Conservation (phyloP, 1,140 invertebrate species). For the Anastrepha obliqua region DNA sequence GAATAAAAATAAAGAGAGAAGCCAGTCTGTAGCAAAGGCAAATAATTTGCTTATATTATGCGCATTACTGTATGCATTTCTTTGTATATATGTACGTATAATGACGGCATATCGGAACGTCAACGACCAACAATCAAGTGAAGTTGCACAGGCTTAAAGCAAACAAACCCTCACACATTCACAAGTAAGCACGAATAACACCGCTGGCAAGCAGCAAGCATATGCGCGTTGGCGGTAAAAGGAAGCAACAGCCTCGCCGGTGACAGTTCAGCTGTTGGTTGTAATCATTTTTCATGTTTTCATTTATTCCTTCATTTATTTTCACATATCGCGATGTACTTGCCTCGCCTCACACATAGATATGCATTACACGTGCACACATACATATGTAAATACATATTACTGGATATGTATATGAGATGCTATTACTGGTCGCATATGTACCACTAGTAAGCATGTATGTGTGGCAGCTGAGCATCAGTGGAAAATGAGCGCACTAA, state of each 20-base stretch:
- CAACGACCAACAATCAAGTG: neutral
- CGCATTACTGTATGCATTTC: neutral
- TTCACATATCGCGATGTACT: neutral
- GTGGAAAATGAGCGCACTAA: too few species aligned
- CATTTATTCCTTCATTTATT: constrained; percentile 10
- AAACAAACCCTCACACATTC: too few species aligned
- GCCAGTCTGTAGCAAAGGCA: too few species aligned
- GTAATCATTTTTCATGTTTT: constrained; percentile 38
- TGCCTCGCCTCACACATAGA: too few species aligned
- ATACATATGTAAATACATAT: neutral
- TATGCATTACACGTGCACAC: neutral
- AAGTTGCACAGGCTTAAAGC: neutral
- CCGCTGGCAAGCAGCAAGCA: neutral
- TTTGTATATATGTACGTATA: neutral
- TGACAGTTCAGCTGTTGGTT: constrained; percentile 28
- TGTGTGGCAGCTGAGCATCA: too few species aligned
- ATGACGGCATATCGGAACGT: neutral
- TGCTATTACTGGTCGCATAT: too few species aligned
- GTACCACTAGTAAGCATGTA: too few species aligned
- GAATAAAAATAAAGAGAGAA: too few species aligned
- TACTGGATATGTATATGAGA: too few species aligned
- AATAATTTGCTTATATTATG: too few species aligned
- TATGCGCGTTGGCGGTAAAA: neutral
- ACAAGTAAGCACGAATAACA: neutral
- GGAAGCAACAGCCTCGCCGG: constrained; percentile 3